These are phyloP conservation scores for Sorex maritimensis DNA, from an alignment of 2,797 vertebrate genomes.

Conservation along the genomic window DNA sequence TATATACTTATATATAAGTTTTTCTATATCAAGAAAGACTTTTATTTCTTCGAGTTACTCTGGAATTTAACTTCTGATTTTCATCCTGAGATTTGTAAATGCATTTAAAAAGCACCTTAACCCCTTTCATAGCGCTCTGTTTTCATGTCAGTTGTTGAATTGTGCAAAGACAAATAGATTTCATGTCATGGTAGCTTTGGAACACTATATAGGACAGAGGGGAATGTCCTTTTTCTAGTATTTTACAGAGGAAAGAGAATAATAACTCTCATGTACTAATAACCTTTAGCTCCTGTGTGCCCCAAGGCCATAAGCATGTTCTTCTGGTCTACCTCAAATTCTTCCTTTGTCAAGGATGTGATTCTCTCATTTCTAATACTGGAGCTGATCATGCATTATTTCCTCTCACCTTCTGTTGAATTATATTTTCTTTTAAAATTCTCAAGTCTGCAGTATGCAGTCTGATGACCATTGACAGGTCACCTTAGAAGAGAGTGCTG, in stretches of 20 bases:
- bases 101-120: too few species aligned
- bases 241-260: too few species aligned
- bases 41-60: too few species aligned
- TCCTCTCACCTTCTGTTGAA: background rate
- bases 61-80: too few species aligned
- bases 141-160: background rate
- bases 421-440: slow-evolving; percentile 44
- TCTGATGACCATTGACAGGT: slow-evolving; percentile 1
- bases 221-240: background rate
- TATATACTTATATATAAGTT: too few species aligned
- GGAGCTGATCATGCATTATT: slow-evolving; percentile 17
- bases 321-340: background rate
- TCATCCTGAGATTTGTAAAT: too few species aligned
- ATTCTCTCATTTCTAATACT: background rate
- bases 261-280: background rate
- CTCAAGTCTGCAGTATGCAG: slow-evolving; percentile 28
- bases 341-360: background rate
- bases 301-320: background rate
- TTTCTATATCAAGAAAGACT: too few species aligned
- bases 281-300: background rate
- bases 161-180: slow-evolving; percentile 27
- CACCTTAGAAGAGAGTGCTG: slow-evolving; percentile 41
- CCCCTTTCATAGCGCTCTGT: background rate
- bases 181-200: slow-evolving; percentile 35
- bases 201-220: slow-evolving; percentile 40